phyloP scores from a whole-genome alignment of 2,113 vertebrate genomes.

The Peromyscus polionotus region DNA sequence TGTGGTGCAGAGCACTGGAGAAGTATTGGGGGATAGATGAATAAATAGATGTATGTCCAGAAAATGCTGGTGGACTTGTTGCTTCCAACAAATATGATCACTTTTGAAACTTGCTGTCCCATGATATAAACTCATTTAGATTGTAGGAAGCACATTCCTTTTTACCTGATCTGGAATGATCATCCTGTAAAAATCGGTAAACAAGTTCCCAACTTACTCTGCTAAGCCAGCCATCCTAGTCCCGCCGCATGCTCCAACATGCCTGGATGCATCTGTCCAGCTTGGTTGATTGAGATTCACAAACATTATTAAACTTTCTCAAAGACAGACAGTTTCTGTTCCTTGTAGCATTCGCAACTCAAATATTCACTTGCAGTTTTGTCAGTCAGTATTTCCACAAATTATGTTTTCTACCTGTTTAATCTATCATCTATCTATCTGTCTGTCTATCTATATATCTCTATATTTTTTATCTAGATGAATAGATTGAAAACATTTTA shows the following conservation, averaged over 20 bases:
- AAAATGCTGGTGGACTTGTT: neutral
- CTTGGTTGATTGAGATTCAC: neutral
- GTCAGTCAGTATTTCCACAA: neutral
- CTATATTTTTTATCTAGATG: neutral
- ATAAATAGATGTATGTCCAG: neutral
- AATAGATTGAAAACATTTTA: neutral
- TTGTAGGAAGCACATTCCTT: neutral
- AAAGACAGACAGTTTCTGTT: neutral
- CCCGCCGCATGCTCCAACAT: neutral
- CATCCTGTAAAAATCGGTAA: conserved; percentile 6
- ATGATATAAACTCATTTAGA: neutral
- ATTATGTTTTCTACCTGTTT: neutral
- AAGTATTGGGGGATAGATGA: neutral
- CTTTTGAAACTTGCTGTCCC: neutral
- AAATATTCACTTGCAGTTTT: neutral
- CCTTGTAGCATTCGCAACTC: neutral
- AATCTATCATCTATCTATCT: neutral
- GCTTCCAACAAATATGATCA: neutral
- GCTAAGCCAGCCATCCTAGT: neutral
- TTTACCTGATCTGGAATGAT: neutral
- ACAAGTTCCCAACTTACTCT: neutral
- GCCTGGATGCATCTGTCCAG: neutral
- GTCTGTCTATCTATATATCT: neutral
- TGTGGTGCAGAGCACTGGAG: neutral
- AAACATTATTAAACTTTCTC: neutral